Base-by-base conservation (phyloP, 1,140 invertebrate genomes). In the Thaumetopoea pityocampa region DNA sequence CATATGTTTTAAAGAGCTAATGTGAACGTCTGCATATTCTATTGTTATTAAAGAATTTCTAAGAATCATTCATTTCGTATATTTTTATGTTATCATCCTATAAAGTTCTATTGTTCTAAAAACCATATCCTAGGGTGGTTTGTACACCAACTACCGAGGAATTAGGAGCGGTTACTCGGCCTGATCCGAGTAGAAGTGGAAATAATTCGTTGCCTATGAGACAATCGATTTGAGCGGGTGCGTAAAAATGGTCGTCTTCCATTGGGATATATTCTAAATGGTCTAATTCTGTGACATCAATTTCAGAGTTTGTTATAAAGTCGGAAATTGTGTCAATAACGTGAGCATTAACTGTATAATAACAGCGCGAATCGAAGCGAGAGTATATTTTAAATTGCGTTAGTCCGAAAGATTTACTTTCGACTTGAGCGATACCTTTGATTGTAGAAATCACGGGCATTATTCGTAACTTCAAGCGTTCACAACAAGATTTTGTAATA, bases 311-410 rank as follows among this genome's bases (percentile, higher is more conserved):
- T 2, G 22, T 7, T 7, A 24, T 8, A 3, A 8, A 8, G 10
- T 24, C 22, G 2, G 22, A 8, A 3, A 24, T 24, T 24, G n/a
- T 24, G 10, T 24, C 22, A 8, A 24, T 24, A 3, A 24, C 22
- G n/a, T 9, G 22, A 3, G 22, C 22, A 9, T 24, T 24, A 3
- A 24, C 10, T 24, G 22, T 24, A 9, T 24, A 24, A 24, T 6
- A 24, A 6, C 22, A 24, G 22, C 22, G 22, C 6, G 22, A 24
- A 24, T 24, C 22, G 10, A 24, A 24, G 10, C 22, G 22, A 6
- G 22, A 24, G n/a, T 24, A 9, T 3, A 24, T 24, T 24, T 24
- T 24, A 24, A 24, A 24, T 24, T 24, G n/a, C 22, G 22, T 9
- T 7, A 7, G 10, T 3, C 22, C 22, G n/a, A 24, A 8, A 6